phyloP scores from a whole-genome alignment of 2,113 vertebrate genomes.

The Centrocercus urophasianus region DNA sequence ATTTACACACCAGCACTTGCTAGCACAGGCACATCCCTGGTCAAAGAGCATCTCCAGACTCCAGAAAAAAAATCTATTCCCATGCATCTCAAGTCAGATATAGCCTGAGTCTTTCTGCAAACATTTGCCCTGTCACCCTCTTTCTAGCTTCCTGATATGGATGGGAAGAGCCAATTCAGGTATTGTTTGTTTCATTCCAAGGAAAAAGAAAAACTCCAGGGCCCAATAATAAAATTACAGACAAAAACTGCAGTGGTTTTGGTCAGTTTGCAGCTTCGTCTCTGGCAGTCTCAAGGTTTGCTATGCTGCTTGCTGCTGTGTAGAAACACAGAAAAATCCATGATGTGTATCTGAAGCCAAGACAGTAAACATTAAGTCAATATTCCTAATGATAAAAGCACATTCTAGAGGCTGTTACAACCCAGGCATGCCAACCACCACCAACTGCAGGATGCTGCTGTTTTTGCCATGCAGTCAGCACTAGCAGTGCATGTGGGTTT shows the following conservation, averaged over 20 bases:
- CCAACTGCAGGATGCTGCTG: background rate
- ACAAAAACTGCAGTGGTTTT: background rate
- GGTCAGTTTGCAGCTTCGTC: background rate
- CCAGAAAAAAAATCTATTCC: background rate
- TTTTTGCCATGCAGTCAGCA: background rate
- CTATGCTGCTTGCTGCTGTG: background rate
- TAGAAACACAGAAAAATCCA: background rate
- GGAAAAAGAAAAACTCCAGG: background rate
- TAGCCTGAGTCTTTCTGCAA: background rate
- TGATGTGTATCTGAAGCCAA: background rate
- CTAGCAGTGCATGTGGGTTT: background rate
- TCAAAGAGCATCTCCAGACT: background rate
- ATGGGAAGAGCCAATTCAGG: background rate
- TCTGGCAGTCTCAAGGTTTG: background rate
- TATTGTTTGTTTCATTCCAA: background rate
- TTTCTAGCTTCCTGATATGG: background rate
- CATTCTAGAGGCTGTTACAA: background rate
- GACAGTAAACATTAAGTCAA: background rate
- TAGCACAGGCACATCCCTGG: background rate
- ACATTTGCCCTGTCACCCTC: background rate
- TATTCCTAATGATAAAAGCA: background rate
- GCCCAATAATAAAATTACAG: background rate
- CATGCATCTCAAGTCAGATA: background rate
- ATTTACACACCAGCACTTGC: accelerated
- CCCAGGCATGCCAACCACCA: background rate